Evolutionary conservation across 1,140 invertebrate genomes (phyloP), one percentile per base, ranked within the genome.

Genomic region (Drosophila bipectinata): DNA sequence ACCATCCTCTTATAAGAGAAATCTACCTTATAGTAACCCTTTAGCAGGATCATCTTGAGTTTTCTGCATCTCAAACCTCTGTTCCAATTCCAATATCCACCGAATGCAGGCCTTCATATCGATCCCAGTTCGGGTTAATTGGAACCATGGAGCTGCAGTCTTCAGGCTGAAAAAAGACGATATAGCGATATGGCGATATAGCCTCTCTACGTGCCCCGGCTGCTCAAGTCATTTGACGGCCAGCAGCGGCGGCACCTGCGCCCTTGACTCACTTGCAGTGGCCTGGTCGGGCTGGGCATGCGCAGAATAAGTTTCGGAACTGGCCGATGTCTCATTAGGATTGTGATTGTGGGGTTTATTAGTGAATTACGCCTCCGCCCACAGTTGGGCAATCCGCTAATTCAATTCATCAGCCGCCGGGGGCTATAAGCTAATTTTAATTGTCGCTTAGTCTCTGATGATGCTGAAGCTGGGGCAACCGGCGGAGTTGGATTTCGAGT

Each of bases 241-340:
- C 81, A 80, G 69, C 34, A 12, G 34, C 34, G n/a, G 41, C 68
- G 24, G 37, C 48, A 71, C 53, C 79, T 55, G 63, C 83, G 83
- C 82, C 82, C 82, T 85, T 85, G 82, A 85, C 82, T 85, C 83
- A 82, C 80, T 85, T 85, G 59, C 48, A 62, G 60, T 66, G 64
- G 74, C 61, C 67, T 48, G 71, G 34, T 37, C 9, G 32, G 64
- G 37, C 49, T 15, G 74, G 53, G 64, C 82, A 85, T 88, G 82
- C 66, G 53, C 78, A 67, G 82, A 85, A 85, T 85, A 68, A 61
- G 62, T 66, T 72, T 72, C 2, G 62, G 55, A 47, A 21, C 5
- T 18, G 15, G 15, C 26, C 34, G 32, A 15, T 18, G 32, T 44
- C 66, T 49, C 45, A 72, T 78, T 79, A 61, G 67, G 62, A 79